Conservation (phyloP, 2,113 vertebrate species). For the Mastomys natalensis region DNA sequence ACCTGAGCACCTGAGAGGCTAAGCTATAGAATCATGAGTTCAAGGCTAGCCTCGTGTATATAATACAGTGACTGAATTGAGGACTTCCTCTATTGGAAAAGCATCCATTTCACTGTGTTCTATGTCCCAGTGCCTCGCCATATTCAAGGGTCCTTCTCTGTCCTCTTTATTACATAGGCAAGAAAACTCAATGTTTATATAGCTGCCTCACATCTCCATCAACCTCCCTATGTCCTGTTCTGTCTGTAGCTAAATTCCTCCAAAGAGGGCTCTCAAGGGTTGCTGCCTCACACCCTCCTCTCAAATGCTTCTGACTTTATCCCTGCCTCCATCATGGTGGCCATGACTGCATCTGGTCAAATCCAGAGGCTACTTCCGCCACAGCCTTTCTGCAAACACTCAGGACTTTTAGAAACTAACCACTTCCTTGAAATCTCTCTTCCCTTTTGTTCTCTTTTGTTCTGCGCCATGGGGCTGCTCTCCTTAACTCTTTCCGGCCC, state of each 20-base stretch:
- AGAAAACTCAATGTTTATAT: background rate
- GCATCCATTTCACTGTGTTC: no score
- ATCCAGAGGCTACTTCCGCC: background rate
- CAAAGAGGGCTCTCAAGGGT: background rate
- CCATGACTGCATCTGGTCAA: background rate
- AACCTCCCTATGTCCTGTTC: background rate
- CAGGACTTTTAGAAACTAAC: background rate
- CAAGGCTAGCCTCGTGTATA: background rate
- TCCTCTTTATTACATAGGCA: background rate
- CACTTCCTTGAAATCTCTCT: background rate
- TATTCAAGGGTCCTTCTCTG: background rate
- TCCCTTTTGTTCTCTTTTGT: no score
- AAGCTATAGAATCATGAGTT: background rate
- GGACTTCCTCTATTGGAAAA: background rate
- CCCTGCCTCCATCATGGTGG: background rate
- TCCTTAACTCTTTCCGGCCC: background rate
- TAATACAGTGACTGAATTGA: no score
- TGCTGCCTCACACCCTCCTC: background rate
- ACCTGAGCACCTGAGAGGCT: background rate
- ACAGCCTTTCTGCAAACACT: background rate
- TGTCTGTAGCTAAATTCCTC: background rate
- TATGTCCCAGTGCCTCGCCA: background rate
- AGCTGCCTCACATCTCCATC: background rate
- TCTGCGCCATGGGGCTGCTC: background rate
- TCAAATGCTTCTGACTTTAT: background rate